Conservation (phyloP, 2,888 invertebrate genomes). For the Hirtodrosophila alboralis region DNA sequence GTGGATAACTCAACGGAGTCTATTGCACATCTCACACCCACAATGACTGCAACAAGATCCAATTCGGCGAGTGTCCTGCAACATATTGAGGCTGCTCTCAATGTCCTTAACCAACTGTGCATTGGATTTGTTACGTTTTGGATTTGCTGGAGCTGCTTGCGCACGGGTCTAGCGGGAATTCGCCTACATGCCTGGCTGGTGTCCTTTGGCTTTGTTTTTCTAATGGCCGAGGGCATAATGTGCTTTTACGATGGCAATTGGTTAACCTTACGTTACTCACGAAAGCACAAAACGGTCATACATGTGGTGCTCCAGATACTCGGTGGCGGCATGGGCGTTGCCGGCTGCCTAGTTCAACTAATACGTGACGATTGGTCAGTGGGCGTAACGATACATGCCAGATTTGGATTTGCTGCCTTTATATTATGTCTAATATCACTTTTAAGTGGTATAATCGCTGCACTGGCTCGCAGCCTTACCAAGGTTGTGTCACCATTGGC, state of each 20-base stretch:
- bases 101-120: slow-evolving; percentile 76
- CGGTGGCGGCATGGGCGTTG: slow-evolving; percentile 76
- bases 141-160: slow-evolving; percentile 75
- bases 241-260: slow-evolving; percentile 78
- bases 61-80: slow-evolving; percentile 42
- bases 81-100: slow-evolving; percentile 65
- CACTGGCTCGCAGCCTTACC: slow-evolving; percentile 57
- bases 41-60: slow-evolving; percentile 30
- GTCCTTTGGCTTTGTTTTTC: slow-evolving; percentile 75
- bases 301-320: slow-evolving; percentile 76
- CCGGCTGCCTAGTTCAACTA: slow-evolving; percentile 72
- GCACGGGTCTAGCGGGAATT: slow-evolving; percentile 60
- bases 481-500: slow-evolving; percentile 61
- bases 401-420: slow-evolving; percentile 74
- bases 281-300: slow-evolving; percentile 68
- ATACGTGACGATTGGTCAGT: slow-evolving; percentile 60
- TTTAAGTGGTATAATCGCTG: slow-evolving; percentile 71
- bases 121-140: slow-evolving; percentile 81
- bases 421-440: slow-evolving; percentile 74
- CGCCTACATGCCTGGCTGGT: slow-evolving; percentile 77
- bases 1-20: not conserved
- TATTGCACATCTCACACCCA: not conserved
- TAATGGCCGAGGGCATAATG: slow-evolving; percentile 82
- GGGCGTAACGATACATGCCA: slow-evolving; percentile 54
- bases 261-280: slow-evolving; percentile 60